phyloP scores from a whole-genome alignment of 2,888 invertebrate species.

The Unio pictorum region DNA sequence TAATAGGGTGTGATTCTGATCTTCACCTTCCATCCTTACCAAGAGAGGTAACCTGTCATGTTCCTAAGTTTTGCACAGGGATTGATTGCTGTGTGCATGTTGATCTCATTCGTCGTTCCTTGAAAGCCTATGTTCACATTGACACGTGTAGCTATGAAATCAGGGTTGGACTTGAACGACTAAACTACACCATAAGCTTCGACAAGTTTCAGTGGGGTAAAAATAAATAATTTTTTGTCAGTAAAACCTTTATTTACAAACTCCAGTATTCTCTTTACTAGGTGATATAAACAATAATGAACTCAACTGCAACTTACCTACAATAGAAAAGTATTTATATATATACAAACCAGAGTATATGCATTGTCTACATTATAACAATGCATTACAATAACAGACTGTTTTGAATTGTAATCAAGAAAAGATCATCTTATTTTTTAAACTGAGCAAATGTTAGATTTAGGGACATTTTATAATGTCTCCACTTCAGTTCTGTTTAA shows the following conservation, averaged over 20 bases:
- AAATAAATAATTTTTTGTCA: not conserved
- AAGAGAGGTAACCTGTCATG: conserved; percentile 23
- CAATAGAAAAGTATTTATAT: too few species aligned
- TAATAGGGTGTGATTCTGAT: not conserved
- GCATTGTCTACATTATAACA: too few species aligned
- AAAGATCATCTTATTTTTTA: too few species aligned
- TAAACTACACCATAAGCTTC: conserved; percentile 15
- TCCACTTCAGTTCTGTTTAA: too few species aligned
- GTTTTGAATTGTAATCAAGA: too few species aligned
- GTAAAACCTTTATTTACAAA: not conserved
- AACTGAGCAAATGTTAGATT: too few species aligned
- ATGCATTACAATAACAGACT: too few species aligned
- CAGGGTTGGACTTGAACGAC: conserved; percentile 27
- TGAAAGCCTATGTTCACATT: conserved; percentile 29
- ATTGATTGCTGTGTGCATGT: conserved; percentile 38
- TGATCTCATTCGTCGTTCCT: conserved; percentile 17
- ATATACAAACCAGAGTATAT: too few species aligned
- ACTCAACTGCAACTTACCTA: too few species aligned
- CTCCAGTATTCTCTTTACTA: not conserved
- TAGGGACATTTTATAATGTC: too few species aligned
- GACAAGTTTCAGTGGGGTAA: conserved; percentile 32
- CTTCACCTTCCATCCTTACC: conserved; percentile 18
- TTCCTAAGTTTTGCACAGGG: conserved; percentile 34
- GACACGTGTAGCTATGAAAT: conserved; percentile 34
- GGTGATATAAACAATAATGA: too few species aligned